Base-by-base conservation (phyloP, 1,140 invertebrate species). In the Pseudomyrmex dendroicus region DNA sequence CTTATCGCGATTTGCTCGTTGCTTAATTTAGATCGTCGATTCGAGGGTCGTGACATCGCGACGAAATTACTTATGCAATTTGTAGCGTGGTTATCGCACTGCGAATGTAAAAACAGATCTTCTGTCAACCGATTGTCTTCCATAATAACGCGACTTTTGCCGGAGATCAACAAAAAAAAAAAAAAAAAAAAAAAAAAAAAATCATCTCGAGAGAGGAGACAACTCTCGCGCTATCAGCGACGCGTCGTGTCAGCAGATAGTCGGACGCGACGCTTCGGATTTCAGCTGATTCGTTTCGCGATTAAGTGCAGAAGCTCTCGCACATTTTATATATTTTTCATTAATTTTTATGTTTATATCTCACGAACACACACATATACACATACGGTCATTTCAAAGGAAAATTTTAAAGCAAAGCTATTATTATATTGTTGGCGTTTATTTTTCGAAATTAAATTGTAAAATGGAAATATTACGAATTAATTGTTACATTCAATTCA, bases 191-290 rank as follows among this genome's bases (percentile, higher is more conserved):
- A 35, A 35, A n/a, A n/a, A n/a, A n/a, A n/a, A n/a, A n/a, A n/a
- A n/a, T 72, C 76, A 59, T 72, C 66, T 61, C 57, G 64, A 25
- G 84, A 52, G 73, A 74, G 72, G 74, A 85, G 78, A 67, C 80
- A 56, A 44, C 59, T 70, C 20, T 72, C 59, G 66, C 15, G 61
- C 56, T 89, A 89, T 89, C 87, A 73, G 83, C 25, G 83, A 52
- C 52, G 59, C 4, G 70, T 83, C 66, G 83, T 62, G 86, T 90
- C 89, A 90, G 86, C 86, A 68, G 70, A 89, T 89, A 84, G 17
- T 44, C 67, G 13, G 63, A 15, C 67, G 74, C 78, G 57, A 86
- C 80, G 86, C 17, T 56, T 89, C 76, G 61, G 70, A 84, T 89
- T 88, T 88, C 86, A 80, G 17, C 84, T 56, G 64, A 87, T 67